Conservation (phyloP, 1,140 invertebrate species). For the Tenebrio molitor region DNA sequence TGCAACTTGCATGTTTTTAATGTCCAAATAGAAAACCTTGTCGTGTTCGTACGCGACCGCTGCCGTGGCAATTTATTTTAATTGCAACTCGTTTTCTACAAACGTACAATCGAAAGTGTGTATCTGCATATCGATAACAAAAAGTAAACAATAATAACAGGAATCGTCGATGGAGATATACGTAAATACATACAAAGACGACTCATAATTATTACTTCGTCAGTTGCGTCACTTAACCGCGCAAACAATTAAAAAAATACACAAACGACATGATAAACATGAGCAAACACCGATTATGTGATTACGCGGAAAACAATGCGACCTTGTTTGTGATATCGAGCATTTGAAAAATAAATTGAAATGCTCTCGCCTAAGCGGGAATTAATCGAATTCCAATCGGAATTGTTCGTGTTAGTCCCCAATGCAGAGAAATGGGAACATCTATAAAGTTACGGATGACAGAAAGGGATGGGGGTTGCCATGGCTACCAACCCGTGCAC, state of each 20-base stretch:
- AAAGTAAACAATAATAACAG: conserved; percentile 15
- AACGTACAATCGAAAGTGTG: conserved; percentile 10
- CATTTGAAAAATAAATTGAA: neutral
- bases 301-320: conserved; percentile 20
- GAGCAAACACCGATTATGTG: conserved; percentile 24
- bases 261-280: conserved; percentile 34
- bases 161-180: conserved; percentile 15
- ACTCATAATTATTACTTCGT: neutral
- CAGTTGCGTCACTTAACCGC: conserved; percentile 15
- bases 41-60: neutral
- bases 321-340: conserved; percentile 28
- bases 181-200: conserved; percentile 4
- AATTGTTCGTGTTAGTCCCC: conserved; percentile 6
- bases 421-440: neutral
- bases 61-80: conserved; percentile 13
- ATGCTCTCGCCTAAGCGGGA: neutral
- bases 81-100: conserved; percentile 16
- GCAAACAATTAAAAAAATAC: conserved; percentile 28
- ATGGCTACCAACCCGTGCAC: conserved; percentile 31
- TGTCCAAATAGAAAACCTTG: conserved; percentile 15
- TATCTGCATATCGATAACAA: conserved; percentile 23
- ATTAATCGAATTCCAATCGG: conserved; percentile 15
- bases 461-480: conserved; percentile 19
- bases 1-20: conserved; percentile 27
- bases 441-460: conserved; percentile 20